A percentile compares a stretch with the other conserved stretches of the same genome.
These are phyloP conservation scores for Acheta domesticus DNA, from an alignment of 2,888 invertebrate species.

Conservation along the genomic window DNA sequence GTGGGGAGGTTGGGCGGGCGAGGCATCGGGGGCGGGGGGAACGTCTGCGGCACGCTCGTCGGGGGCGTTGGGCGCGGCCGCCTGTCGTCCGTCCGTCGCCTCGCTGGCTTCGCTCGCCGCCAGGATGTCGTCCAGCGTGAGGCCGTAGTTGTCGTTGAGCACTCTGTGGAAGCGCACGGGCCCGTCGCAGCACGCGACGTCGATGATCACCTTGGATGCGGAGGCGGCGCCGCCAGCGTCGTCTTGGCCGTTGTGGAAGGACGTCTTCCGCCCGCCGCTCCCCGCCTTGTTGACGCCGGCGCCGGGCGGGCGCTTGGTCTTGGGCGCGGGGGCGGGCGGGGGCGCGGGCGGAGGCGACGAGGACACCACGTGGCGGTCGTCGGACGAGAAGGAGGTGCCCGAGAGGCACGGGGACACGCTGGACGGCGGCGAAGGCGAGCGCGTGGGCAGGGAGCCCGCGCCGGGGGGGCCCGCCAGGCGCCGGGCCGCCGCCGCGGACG, in stretches of 20 bases:
- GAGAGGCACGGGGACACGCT: conserved; percentile 34
- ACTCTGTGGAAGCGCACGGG: conserved; percentile 84
- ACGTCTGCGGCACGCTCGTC: neutral
- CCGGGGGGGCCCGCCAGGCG: conserved; percentile 42
- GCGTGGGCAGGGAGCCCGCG: conserved; percentile 28
- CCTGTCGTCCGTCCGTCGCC: neutral
- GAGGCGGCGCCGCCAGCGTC: neutral
- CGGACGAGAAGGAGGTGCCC: conserved; percentile 19
- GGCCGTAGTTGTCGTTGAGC: conserved; percentile 73
- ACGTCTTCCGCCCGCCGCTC: neutral
- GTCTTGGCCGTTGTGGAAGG: neutral
- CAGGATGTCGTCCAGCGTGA: conserved; percentile 43
- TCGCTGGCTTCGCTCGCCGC: conserved; percentile 27
- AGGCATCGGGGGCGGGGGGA: neutral
- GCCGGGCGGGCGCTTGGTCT: neutral
- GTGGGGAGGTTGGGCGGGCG: neutral
- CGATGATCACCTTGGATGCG: conserved; percentile 62
- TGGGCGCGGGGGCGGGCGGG: neutral
- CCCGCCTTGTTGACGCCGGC: neutral
- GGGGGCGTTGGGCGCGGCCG: neutral
- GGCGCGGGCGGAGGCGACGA: neutral
- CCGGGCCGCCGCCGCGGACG: conserved; percentile 27
- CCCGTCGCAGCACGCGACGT: conserved; percentile 89
- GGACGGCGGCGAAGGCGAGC: conserved; percentile 36
- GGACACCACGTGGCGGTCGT: neutral